Conservation (phyloP, 2,888 invertebrate species). For the Drosophila anceps region DNA sequence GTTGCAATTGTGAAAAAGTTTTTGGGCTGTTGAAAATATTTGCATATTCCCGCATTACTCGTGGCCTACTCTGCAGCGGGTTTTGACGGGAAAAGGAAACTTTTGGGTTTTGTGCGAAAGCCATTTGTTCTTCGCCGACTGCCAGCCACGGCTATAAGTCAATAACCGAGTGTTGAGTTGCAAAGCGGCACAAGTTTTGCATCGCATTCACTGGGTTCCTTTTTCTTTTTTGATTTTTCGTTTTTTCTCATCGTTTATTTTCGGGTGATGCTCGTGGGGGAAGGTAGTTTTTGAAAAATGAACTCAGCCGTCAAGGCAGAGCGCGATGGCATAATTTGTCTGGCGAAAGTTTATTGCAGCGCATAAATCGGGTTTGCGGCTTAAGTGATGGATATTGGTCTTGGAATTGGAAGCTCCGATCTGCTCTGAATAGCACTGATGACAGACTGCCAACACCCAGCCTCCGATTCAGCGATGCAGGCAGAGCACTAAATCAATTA, state of each 20-base stretch:
- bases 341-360: conserved; percentile 62
- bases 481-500: conserved; percentile 73
- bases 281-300: conserved; percentile 63
- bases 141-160: conserved; percentile 62
- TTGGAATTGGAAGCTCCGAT: conserved; percentile 20
- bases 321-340: conserved; percentile 65
- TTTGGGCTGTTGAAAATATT: conserved; percentile 61
- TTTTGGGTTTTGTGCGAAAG: conserved; percentile 54
- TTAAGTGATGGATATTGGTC: conserved; percentile 46
- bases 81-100: conserved; percentile 27
- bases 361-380: conserved; percentile 62
- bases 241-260: conserved; percentile 22
- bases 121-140: conserved; percentile 46
- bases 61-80: conserved; percentile 22
- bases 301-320: conserved; percentile 47
- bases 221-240: neutral
- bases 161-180: conserved; percentile 77
- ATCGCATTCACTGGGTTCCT: neutral
- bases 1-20: conserved; percentile 66
- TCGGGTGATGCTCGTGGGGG: neutral
- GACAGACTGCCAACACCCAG: conserved; percentile 32
- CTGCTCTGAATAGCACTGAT: conserved; percentile 52
- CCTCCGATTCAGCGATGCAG: conserved; percentile 20
- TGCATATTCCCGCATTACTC: conserved; percentile 61
- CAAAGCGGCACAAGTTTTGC: conserved; percentile 60